phyloP scores from a whole-genome alignment of 2,113 vertebrate genomes.

The Apteryx mantelli region DNA sequence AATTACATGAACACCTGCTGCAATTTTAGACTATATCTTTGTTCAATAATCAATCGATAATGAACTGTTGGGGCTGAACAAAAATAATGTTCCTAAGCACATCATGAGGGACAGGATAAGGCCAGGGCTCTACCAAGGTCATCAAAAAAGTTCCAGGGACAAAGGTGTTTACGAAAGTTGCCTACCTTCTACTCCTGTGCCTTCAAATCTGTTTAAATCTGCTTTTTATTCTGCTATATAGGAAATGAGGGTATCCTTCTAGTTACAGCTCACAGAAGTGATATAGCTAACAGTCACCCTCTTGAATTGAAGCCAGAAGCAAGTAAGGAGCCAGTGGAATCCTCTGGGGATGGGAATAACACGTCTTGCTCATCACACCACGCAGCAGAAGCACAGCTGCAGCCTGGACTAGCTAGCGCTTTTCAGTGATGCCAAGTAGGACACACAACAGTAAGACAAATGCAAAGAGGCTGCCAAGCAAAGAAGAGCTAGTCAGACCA shows the following conservation, averaged over 20 bases:
- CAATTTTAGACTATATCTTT: not conserved
- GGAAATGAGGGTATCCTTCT: not conserved
- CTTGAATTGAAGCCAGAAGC: not conserved
- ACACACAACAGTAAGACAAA: not conserved
- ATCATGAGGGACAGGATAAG: rapidly evolving
- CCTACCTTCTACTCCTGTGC: not conserved
- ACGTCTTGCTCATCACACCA: not conserved
- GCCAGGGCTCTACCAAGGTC: not conserved
- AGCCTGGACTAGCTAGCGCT: not conserved
- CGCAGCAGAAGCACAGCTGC: not conserved
- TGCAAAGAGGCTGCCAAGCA: rapidly evolving
- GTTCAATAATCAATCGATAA: not conserved
- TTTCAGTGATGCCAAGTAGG: not conserved
- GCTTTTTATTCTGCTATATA: not conserved
- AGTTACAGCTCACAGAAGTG: not conserved
- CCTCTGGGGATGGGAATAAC: not conserved
- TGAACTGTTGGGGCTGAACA: not conserved
- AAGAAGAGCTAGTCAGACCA: not conserved
- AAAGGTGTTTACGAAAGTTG: not conserved
- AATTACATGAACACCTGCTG: not conserved
- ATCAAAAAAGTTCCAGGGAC: not conserved
- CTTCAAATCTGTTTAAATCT: not conserved
- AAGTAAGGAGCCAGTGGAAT: not conserved
- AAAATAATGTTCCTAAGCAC: not conserved
- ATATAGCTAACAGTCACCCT: not conserved